Conservation (phyloP, 1,140 invertebrate species). For the Venturia canescens region DNA sequence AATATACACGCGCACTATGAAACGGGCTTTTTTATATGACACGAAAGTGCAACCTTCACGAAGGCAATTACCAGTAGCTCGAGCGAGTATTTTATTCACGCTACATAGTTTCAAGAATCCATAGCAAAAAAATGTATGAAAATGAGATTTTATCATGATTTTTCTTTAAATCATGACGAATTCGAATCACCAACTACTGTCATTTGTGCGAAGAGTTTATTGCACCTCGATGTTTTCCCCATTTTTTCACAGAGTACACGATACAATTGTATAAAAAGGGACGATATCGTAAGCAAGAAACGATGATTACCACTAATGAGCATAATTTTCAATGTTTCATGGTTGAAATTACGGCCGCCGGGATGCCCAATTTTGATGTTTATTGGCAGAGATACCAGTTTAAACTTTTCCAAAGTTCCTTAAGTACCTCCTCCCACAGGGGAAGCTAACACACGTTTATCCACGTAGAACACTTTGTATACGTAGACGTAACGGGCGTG, state of each 20-base stretch:
- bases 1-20: background rate
- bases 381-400: too few relatives aligned
- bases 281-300: too few relatives aligned
- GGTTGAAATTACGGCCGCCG: too few relatives aligned
- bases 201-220: too few relatives aligned
- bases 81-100: slow-evolving; percentile 12
- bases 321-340: too few relatives aligned
- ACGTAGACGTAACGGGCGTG: background rate
- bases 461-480: background rate
- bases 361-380: too few relatives aligned
- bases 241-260: too few relatives aligned
- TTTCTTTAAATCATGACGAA: background rate
- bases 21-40: slow-evolving; percentile 32
- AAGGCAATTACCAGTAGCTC: slow-evolving; percentile 19
- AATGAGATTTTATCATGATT: background rate
- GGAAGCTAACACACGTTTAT: background rate
- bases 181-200: too few relatives aligned
- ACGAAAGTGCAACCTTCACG: slow-evolving; percentile 33
- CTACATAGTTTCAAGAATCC: background rate
- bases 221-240: too few relatives aligned
- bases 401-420: background rate
- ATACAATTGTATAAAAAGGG: too few relatives aligned
- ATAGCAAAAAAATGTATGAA: background rate
- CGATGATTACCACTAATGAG: too few relatives aligned
- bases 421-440: background rate